Conservation (phyloP, 2,888 invertebrate species). For the Trichopria drosophilae region DNA sequence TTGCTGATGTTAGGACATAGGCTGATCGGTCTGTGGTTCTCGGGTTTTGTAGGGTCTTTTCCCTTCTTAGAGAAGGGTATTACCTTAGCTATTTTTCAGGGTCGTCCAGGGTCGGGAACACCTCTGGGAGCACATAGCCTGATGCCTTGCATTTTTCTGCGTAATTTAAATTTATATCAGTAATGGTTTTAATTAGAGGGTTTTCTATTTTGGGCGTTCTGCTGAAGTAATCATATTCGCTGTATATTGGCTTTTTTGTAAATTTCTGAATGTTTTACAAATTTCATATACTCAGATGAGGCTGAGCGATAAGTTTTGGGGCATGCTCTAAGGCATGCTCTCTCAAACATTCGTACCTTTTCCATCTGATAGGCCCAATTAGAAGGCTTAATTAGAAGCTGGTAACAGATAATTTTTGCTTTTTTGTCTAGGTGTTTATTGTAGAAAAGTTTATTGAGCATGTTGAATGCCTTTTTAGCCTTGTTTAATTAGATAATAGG, state of each 20-base stretch:
- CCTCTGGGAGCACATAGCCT: no score
- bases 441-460: slow-evolving; percentile 22
- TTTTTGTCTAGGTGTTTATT: slow-evolving; percentile 5
- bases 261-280: no score
- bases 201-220: no score
- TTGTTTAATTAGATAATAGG: slow-evolving; percentile 21
- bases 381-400: slow-evolving; percentile 29
- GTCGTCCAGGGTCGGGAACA: no score
- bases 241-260: no score
- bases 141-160: no score
- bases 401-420: slow-evolving; percentile 32
- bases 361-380: slow-evolving; percentile 26
- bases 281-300: no score
- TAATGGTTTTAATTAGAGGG: no score
- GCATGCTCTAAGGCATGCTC: slow-evolving; percentile 27
- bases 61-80: slow-evolving; percentile 5
- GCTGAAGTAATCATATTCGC: no score
- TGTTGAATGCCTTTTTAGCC: slow-evolving; percentile 29
- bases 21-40: slow-evolving; percentile 3
- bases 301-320: no score
- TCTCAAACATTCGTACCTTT: slow-evolving; percentile 27
- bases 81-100: slow-evolving; percentile 10
- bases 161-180: no score
- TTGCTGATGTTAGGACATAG: slow-evolving; percentile 6
- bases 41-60: background rate